phyloP scores from a whole-genome alignment of 2,113 vertebrate species.

The Campylomormyrus tamandua region DNA sequence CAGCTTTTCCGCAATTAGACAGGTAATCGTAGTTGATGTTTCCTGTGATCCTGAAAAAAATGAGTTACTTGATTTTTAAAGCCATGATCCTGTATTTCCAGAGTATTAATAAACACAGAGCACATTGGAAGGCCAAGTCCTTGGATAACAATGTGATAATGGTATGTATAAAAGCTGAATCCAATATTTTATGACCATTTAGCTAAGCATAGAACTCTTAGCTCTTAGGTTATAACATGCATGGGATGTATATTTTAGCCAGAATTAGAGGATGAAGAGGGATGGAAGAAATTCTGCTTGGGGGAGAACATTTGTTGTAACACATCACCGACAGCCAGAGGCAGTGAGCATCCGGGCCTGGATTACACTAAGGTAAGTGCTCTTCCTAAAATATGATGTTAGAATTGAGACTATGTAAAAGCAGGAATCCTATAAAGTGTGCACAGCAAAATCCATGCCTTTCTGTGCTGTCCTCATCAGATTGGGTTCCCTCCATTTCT shows the following conservation, averaged over 20 bases:
- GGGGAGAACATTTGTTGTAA: conserved; percentile 72
- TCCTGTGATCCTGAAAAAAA: neutral
- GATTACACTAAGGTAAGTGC: conserved; percentile 78
- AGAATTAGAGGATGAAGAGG: conserved; percentile 78
- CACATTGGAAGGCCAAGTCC: conserved; percentile 77
- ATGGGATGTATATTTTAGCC: conserved; percentile 59
- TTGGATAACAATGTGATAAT: conserved; percentile 86
- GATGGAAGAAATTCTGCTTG: conserved; percentile 91
- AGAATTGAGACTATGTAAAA: neutral
- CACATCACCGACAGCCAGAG: conserved; percentile 38
- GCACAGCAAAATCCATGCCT: neutral
- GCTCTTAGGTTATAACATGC: neutral
- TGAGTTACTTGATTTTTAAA: neutral
- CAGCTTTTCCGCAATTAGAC: conserved; percentile 75
- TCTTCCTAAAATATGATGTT: neutral
- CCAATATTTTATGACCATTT: neutral
- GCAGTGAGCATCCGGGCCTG: conserved; percentile 60
- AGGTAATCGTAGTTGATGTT: conserved; percentile 48
- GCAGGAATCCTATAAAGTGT: neutral
- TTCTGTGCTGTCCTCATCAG: conserved; percentile 46
- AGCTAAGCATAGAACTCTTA: neutral
- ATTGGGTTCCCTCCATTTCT: conserved; percentile 91
- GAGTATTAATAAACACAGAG: conserved; percentile 80
- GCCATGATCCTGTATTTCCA: conserved; percentile 48
- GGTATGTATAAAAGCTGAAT: conserved; percentile 62